A percentile compares a stretch with the other conserved stretches of the same genome.
phyloP scores from a whole-genome alignment of 1,140 invertebrate species.

The Bombus huntii region DNA sequence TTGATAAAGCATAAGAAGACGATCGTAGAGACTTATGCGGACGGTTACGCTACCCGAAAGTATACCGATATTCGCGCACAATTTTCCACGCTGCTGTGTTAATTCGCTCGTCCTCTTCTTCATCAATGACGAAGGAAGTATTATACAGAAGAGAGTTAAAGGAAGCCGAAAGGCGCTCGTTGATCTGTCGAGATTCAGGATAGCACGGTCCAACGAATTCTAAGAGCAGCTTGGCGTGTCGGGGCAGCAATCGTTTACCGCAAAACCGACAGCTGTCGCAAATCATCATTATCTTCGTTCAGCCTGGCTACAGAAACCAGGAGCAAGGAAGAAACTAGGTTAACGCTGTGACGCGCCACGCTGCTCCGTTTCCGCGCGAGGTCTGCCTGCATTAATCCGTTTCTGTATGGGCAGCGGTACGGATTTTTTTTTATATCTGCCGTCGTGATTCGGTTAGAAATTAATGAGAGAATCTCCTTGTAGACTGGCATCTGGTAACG shows the following conservation, averaged over 20 bases:
- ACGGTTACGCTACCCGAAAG: background rate
- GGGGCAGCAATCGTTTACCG: conserved; percentile 41
- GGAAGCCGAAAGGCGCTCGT: background rate
- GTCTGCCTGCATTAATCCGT: background rate
- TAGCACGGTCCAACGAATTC: conserved; percentile 21
- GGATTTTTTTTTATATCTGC: background rate
- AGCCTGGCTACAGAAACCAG: conserved; percentile 16
- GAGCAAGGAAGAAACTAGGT: conserved; percentile 27
- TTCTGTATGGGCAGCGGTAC: background rate
- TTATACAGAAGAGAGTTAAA: too few species aligned
- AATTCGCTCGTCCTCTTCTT: background rate
- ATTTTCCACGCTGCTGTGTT: background rate
- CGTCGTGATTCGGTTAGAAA: conserved; percentile 36
- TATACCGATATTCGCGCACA: background rate
- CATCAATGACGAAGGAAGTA: too few species aligned
- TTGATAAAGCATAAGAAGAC: conserved; percentile 3
- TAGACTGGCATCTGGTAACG: conserved; percentile 14
- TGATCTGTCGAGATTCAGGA: conserved; percentile 11
- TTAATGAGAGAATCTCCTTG: conserved; percentile 31
- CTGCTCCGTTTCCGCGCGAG: conserved; percentile 12
- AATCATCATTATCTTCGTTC: conserved; percentile 49
- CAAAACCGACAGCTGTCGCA: conserved; percentile 48
- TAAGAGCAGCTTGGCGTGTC: conserved; percentile 24
- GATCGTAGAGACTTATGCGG: background rate
- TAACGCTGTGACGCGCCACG: conserved; percentile 18